A percentile compares a stretch with the other conserved stretches of the same genome.
phyloP scores from a whole-genome alignment of 2,797 vertebrate genomes.

The Hypotaenidia philippensis region DNA sequence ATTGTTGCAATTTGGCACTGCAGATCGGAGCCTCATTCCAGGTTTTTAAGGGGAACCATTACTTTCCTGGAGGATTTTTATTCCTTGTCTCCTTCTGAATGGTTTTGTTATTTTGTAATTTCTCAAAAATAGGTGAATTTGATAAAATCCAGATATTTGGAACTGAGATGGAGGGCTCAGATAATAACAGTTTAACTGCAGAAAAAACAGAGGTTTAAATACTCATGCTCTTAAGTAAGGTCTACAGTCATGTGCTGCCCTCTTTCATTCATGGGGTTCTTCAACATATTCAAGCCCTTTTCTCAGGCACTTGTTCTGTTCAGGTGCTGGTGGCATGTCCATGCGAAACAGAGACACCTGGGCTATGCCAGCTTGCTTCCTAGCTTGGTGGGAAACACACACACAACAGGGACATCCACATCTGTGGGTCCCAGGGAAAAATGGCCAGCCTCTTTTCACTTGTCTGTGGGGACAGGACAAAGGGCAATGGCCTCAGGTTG shows the following conservation, averaged over 20 bases:
- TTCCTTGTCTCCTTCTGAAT: constrained; percentile 51
- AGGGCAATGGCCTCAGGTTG: too few relatives aligned
- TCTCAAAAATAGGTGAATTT: constrained; percentile 56
- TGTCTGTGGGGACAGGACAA: too few relatives aligned
- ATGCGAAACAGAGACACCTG: neutral
- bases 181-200: constrained; percentile 37
- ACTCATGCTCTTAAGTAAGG: neutral
- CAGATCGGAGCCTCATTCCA: neutral
- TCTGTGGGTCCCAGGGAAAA: too few relatives aligned
- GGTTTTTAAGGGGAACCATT: constrained; percentile 49
- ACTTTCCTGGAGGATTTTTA: constrained; percentile 43
- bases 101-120: constrained; percentile 33
- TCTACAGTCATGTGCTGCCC: neutral
- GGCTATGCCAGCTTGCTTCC: rapidly evolving
- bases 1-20: constrained; percentile 46
- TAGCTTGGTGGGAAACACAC: neutral
- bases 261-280: neutral
- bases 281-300: neutral
- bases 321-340: neutral
- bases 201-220: constrained; percentile 14
- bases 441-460: too few relatives aligned
- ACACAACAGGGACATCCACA: rapidly evolving
- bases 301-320: neutral
- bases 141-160: constrained; percentile 69
- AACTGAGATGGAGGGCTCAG: constrained; percentile 21